phyloP scores from a whole-genome alignment of 2,113 vertebrate genomes.

The Chunga burmeisteri region DNA sequence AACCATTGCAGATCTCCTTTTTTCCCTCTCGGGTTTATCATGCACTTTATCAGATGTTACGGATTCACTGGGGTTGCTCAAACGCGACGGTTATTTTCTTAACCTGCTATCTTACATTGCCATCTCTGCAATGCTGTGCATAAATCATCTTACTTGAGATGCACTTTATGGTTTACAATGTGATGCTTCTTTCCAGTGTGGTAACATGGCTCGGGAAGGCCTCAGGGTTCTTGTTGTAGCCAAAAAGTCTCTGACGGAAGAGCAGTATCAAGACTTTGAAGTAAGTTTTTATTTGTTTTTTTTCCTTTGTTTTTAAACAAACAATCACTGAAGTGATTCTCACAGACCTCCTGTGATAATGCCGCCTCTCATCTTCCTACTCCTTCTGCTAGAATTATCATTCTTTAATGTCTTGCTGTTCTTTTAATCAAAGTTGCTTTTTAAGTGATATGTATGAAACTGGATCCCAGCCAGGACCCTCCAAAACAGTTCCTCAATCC shows the following conservation, averaged over 20 bases:
- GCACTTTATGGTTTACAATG: neutral
- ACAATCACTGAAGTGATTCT: neutral
- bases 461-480: neutral
- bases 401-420: neutral
- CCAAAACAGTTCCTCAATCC: neutral
- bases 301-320: neutral
- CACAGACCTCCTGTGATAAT: neutral
- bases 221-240: constrained; percentile 93
- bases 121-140: neutral
- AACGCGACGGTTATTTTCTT: constrained; percentile 10
- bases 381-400: neutral
- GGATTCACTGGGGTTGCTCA: neutral
- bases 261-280: constrained; percentile 98
- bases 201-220: constrained; percentile 97
- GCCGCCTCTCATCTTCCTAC: neutral
- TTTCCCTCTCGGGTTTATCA: neutral
- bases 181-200: constrained; percentile 80
- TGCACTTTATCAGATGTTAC: constrained; percentile 16
- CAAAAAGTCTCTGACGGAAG: constrained; percentile 95
- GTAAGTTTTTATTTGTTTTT: constrained; percentile 67
- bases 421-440: constrained; percentile 4
- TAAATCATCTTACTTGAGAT: neutral
- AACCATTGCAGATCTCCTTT: neutral
- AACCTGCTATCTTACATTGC: neutral
- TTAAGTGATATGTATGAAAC: neutral